Conservation (phyloP, 2,797 vertebrate genomes). For the Halcyon badia region DNA sequence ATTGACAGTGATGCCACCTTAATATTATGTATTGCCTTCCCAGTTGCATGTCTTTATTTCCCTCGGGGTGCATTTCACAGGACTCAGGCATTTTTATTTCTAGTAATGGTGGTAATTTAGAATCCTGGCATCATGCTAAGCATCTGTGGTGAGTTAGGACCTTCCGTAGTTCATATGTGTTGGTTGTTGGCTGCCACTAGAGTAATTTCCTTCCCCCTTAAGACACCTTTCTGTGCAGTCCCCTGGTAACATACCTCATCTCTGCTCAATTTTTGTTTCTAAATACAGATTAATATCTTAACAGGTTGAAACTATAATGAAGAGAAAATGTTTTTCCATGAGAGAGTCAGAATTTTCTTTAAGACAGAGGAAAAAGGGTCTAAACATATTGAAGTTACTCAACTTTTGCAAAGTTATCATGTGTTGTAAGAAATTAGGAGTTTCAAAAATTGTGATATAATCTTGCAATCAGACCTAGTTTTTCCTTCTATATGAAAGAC, state of each 20-base stretch:
- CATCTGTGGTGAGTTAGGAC: background rate
- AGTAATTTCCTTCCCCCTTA: background rate
- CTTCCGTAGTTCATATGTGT: rapidly evolving
- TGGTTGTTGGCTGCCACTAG: background rate
- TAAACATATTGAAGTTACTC: background rate
- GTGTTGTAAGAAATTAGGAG: background rate
- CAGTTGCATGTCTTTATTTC: background rate
- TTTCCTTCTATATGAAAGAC: background rate
- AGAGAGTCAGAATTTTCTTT: background rate
- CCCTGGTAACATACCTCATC: background rate
- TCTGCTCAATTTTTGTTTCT: background rate
- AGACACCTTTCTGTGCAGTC: background rate
- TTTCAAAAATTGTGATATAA: background rate
- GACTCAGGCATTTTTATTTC: background rate
- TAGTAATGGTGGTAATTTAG: background rate
- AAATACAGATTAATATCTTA: background rate
- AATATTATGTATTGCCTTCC: background rate
- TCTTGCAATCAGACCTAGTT: background rate
- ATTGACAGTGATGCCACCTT: background rate
- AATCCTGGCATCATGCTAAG: background rate
- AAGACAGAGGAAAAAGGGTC: background rate
- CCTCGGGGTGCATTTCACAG: background rate
- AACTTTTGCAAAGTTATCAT: background rate
- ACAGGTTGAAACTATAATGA: background rate
- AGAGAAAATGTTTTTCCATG: background rate